These are phyloP conservation scores for Drosophila paranaensis DNA, from an alignment of 2,888 invertebrate genomes.

Conservation along the genomic window DNA sequence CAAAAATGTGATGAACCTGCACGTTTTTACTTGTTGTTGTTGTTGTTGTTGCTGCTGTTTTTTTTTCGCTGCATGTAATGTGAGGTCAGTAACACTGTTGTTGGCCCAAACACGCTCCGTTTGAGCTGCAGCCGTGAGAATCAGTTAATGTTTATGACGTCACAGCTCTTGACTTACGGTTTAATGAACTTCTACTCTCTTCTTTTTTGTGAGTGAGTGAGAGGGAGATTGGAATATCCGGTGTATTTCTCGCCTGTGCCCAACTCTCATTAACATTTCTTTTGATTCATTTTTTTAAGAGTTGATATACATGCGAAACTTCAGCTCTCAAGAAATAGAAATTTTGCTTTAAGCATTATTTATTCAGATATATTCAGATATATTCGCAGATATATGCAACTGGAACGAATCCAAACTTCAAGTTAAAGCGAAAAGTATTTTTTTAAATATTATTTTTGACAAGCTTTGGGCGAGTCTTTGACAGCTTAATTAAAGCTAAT, in stretches of 20 bases:
- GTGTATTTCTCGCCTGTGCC: conserved; percentile 15
- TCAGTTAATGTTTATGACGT: conserved; percentile 66
- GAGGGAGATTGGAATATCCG: conserved; percentile 30
- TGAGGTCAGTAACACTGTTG: conserved; percentile 77
- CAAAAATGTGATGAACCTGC: conserved; percentile 62
- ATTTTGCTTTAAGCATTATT: too few relatives aligned
- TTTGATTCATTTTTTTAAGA: conserved; percentile 16
- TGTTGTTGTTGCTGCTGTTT: too few relatives aligned
- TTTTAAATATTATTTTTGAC: not conserved
- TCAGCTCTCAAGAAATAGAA: too few relatives aligned
- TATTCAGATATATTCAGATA: too few relatives aligned
- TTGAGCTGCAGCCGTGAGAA: conserved; percentile 55
- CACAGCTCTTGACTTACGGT: conserved; percentile 54
- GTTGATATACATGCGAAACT: conserved; percentile 15
- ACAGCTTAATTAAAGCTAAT: conserved; percentile 9
- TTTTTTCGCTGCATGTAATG: conserved; percentile 65
- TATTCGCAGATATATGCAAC: not conserved
- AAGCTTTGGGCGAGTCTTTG: not conserved
- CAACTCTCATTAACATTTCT: conserved; percentile 25
- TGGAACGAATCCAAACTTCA: conserved; percentile 1
- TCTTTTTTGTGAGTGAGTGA: not conserved
- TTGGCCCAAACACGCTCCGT: conserved; percentile 72
- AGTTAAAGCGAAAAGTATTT: not conserved
- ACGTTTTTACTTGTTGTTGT: conserved; percentile 49
- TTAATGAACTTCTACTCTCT: conserved; percentile 65